These are phyloP conservation scores for Tenualosa thibaudeaui DNA, from an alignment of 2,797 vertebrate genomes.

Conservation along the genomic window DNA sequence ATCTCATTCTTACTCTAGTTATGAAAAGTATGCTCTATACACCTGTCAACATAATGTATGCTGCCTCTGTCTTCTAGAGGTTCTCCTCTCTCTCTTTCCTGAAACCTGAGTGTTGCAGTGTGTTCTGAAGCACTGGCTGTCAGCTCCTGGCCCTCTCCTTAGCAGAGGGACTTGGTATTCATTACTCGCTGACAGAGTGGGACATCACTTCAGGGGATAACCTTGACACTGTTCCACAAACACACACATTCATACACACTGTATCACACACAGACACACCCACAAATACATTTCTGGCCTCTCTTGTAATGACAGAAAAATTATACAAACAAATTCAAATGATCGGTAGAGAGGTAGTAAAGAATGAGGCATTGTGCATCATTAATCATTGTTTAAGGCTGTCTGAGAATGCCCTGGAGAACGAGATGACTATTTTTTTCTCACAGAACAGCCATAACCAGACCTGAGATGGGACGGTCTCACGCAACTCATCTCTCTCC, in stretches of 20 bases:
- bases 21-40: neutral
- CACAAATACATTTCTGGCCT: neutral
- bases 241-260: neutral
- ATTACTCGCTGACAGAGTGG: constrained; percentile 10
- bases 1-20: neutral
- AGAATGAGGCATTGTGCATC: neutral
- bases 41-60: neutral
- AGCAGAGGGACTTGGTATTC: neutral
- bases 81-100: neutral
- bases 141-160: neutral
- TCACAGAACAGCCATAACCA: neutral
- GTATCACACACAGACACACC: neutral
- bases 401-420: neutral
- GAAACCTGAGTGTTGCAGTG: neutral
- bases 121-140: constrained; percentile 8
- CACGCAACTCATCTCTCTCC: neutral
- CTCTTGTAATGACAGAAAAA: neutral
- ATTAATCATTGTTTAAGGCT: neutral
- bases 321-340: neutral
- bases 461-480: neutral
- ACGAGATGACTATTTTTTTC: neutral
- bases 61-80: neutral
- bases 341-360: neutral
- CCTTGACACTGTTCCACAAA: neutral
- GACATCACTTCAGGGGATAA: constrained; percentile 14